Evolutionary conservation across 2,888 invertebrate species (phyloP).

Genomic region (Xanthorhoe designata): DNA sequence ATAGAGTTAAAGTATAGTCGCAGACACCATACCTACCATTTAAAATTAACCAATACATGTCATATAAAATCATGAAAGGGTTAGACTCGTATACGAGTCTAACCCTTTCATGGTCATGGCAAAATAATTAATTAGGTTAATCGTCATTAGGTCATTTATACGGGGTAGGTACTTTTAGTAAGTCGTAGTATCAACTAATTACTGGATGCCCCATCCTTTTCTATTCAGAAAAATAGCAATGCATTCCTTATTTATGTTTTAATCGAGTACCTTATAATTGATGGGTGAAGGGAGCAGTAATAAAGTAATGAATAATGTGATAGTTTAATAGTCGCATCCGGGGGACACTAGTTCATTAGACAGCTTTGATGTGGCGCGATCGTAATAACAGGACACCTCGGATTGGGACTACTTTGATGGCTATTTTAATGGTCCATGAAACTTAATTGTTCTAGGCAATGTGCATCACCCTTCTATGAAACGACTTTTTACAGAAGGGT

Average conservation of each 20-base stretch:
- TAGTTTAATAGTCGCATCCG: constrained; percentile 76
- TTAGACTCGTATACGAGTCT: no score
- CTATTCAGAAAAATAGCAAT: constrained; percentile 6
- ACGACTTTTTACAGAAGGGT: neutral
- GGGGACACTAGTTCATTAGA: constrained; percentile 60
- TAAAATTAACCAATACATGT: no score
- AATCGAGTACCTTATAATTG: constrained; percentile 46
- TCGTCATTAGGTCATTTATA: no score
- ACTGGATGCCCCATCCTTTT: neutral
- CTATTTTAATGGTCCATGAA: constrained; percentile 45
- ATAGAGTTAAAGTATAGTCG: no score
- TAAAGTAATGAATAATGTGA: constrained; percentile 78
- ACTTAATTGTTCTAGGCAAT: constrained; percentile 35
- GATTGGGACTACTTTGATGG: constrained; percentile 56
- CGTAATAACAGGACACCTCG: constrained; percentile 63
- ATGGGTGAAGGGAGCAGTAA: constrained; percentile 59
- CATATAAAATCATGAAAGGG: no score
- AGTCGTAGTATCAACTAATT: neutral
- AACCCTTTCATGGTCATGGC: no score
- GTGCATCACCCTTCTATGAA: constrained; percentile 22
- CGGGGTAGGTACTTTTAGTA: no score
- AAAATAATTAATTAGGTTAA: no score
- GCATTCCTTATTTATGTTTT: constrained; percentile 15
- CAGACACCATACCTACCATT: no score
- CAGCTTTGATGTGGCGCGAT: constrained; percentile 66